phyloP scores from a whole-genome alignment of 2,113 vertebrate species.

The Hypanus sabinus region DNA sequence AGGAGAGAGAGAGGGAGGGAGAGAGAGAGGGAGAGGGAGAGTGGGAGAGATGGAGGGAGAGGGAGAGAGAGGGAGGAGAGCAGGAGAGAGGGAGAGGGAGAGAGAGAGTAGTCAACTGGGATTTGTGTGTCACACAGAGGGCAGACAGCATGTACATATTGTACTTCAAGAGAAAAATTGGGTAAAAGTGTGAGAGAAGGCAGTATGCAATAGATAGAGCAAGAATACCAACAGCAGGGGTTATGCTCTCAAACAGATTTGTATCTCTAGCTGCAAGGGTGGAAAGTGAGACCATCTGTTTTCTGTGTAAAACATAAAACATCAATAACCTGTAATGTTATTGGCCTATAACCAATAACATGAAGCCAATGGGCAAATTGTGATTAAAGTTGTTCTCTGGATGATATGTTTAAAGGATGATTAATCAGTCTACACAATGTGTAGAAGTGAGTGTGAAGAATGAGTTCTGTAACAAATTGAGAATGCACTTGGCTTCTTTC shows the following conservation, averaged over 20 bases:
- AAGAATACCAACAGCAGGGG: neutral
- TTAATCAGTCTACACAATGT: neutral
- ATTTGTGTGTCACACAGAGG: neutral
- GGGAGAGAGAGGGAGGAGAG: neutral
- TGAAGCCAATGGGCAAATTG: neutral
- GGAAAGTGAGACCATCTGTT: neutral
- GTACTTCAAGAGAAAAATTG: neutral
- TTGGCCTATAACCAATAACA: slow-evolving; percentile 11
- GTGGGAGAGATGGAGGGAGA: no score
- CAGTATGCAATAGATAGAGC: neutral
- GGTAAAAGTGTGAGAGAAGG: neutral
- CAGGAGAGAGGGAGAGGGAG: no score
- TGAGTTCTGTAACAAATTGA: neutral
- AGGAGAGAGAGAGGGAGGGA: no score
- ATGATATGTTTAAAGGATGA: neutral
- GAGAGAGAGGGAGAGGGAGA: no score
- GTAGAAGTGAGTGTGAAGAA: neutral
- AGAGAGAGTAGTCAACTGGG: no score
- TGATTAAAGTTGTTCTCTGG: neutral
- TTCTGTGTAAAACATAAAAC: neutral
- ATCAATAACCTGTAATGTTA: neutral
- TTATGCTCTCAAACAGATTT: neutral
- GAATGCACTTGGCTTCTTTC: neutral
- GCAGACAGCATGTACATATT: neutral
- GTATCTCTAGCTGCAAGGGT: neutral